phyloP scores from a whole-genome alignment of 2,888 invertebrate genomes.

The Nezara viridula region DNA sequence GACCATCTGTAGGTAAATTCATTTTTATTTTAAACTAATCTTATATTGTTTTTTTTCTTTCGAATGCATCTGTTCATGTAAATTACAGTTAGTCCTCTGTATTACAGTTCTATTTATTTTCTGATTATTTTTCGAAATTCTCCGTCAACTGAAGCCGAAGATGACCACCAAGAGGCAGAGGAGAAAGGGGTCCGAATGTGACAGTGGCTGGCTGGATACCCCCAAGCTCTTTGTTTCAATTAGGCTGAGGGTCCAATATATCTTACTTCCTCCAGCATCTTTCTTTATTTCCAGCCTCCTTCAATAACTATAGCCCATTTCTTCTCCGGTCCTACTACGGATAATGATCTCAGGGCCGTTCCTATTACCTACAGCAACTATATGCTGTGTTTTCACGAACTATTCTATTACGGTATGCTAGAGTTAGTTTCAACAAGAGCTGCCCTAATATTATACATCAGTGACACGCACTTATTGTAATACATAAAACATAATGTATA shows the following conservation, averaged over 20 bases:
- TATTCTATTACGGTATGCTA: not conserved
- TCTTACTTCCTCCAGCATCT: conserved; percentile 29
- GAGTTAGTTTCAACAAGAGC: too few species aligned
- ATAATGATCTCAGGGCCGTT: not conserved
- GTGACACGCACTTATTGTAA: too few species aligned
- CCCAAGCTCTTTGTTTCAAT: conserved; percentile 25
- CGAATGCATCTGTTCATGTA: too few species aligned
- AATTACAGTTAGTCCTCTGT: too few species aligned
- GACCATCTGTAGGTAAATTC: too few species aligned
- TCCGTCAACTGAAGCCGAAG: not conserved
- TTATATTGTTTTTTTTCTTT: too few species aligned
- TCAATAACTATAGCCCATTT: conserved; percentile 29
- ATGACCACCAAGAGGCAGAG: not conserved
- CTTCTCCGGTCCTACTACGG: not conserved
- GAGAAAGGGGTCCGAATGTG: not conserved
- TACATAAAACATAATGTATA: too few species aligned
- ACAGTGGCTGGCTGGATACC: not conserved
- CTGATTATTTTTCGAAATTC: too few species aligned
- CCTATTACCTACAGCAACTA: not conserved
- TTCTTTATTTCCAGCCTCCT: conserved; percentile 41
- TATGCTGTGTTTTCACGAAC: not conserved
- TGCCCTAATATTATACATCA: too few species aligned
- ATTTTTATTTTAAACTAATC: too few species aligned
- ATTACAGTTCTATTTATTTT: too few species aligned
- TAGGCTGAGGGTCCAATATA: conserved; percentile 42